A percentile compares a stretch with the other conserved stretches of the same genome.
Evolutionary conservation across 2,113 vertebrate genomes (phyloP).

Genomic region (Mus musculus): DNA sequence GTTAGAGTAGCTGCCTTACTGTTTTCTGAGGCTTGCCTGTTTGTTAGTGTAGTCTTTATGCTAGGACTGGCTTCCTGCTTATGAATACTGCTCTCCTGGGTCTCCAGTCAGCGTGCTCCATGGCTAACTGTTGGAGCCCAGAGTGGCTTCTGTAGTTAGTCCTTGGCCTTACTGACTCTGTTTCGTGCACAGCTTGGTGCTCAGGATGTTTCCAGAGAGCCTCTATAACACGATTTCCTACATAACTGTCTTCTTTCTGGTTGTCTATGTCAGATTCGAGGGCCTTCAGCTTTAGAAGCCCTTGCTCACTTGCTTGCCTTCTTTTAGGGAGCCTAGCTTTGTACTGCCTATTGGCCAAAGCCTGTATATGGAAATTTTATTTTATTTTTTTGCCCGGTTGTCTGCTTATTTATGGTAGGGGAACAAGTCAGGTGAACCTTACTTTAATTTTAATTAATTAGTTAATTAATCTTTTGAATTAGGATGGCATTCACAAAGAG

Average conservation of each 20-base stretch:
- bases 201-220: conserved; percentile 26
- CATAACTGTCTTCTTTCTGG: neutral
- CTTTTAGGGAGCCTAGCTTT: neutral
- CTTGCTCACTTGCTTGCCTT: neutral
- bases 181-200: neutral
- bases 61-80: neutral
- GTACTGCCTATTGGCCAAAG: neutral
- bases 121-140: neutral
- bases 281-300: neutral
- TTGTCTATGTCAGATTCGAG: neutral
- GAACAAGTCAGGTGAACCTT: conserved; percentile 1
- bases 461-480: neutral
- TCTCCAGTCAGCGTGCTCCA: neutral
- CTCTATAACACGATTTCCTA: neutral
- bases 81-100: neutral
- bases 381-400: neutral
- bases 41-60: neutral
- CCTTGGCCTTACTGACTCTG: conserved; percentile 24
- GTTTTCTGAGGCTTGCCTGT: neutral
- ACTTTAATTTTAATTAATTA: neutral
- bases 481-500: neutral
- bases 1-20: neutral
- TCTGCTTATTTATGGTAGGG: conserved; percentile 23
- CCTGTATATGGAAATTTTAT: conserved; percentile 8
- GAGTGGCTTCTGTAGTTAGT: neutral